phyloP scores from a whole-genome alignment of 2,797 vertebrate genomes.

The Schizopygopsis malacanthus region DNA sequence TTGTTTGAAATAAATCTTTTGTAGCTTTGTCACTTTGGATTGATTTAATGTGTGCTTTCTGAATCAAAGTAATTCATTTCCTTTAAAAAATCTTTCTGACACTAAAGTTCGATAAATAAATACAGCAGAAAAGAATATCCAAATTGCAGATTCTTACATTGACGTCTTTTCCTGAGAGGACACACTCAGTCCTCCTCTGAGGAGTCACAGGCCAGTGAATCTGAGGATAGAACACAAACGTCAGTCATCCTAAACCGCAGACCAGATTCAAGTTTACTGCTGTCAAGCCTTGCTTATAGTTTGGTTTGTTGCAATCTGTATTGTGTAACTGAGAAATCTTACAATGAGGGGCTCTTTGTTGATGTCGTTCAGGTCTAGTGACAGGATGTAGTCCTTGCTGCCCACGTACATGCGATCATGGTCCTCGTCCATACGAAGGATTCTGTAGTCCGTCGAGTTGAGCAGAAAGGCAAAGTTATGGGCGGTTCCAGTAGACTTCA shows the following conservation, averaged over 20 bases:
- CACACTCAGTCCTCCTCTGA: conserved; percentile 94
- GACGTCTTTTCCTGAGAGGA: conserved; percentile 94
- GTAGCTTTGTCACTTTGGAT: not conserved
- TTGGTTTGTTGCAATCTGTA: not conserved
- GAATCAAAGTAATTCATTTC: not conserved
- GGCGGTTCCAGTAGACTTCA: conserved; percentile 92
- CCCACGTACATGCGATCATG: conserved; percentile 99
- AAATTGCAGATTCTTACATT: conserved; percentile 83
- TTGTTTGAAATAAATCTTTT: not conserved
- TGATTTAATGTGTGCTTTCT: not conserved
- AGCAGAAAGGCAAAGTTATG: conserved; percentile 98
- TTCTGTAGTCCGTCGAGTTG: conserved; percentile 96
- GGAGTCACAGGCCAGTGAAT: conserved; percentile 95
- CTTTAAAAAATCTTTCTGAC: not conserved
- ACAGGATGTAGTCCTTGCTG: conserved; percentile 98
- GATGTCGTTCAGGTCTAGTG: conserved; percentile 97
- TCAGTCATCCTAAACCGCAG: not conserved
- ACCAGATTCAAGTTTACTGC: not conserved
- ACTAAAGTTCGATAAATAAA: not conserved
- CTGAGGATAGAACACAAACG: conserved; percentile 71
- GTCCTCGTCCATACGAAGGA: conserved; percentile 97
- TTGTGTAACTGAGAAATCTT: conserved; percentile 72
- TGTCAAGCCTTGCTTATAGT: not conserved
- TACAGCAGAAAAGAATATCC: not conserved
- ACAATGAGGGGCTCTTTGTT: conserved; percentile 99